These are phyloP conservation scores for Drosophila mimetica DNA, from an alignment of 2,888 invertebrate species.

Conservation along the genomic window DNA sequence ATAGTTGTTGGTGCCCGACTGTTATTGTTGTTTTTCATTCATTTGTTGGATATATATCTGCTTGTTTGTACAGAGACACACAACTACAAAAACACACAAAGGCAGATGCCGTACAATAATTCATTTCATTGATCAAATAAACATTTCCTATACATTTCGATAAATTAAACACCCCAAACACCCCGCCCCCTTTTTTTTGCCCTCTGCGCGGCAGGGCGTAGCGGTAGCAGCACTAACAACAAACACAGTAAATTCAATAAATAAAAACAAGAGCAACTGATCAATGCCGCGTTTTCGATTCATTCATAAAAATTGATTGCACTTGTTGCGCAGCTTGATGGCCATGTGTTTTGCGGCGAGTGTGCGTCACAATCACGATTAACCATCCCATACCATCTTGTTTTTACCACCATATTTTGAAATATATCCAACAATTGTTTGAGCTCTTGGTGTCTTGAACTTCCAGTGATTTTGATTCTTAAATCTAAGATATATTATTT, in stretches of 20 bases:
- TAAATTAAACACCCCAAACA: slow-evolving; percentile 72
- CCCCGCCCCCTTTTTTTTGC: not conserved
- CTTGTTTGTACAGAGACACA: slow-evolving; percentile 49
- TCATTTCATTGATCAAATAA: slow-evolving; percentile 79
- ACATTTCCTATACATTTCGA: slow-evolving; percentile 78
- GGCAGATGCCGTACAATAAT: slow-evolving; percentile 58
- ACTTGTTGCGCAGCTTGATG: slow-evolving; percentile 60
- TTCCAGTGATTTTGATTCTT: no score
- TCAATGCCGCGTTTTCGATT: slow-evolving; percentile 65
- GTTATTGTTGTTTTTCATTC: slow-evolving; percentile 67
- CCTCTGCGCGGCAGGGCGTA: slow-evolving; percentile 61
- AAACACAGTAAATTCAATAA: slow-evolving; percentile 2
- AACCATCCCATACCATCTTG: slow-evolving; percentile 37
- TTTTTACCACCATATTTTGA: not conserved
- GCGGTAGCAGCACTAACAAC: slow-evolving; percentile 18
- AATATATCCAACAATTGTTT: not conserved
- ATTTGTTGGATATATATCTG: slow-evolving; percentile 57
- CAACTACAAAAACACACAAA: slow-evolving; percentile 14
- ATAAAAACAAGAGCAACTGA: slow-evolving; percentile 42
- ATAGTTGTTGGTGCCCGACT: slow-evolving; percentile 1
- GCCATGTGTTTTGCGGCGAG: slow-evolving; percentile 42
- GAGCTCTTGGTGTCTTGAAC: no score
- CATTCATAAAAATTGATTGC: slow-evolving; percentile 80
- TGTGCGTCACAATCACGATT: slow-evolving; percentile 61
- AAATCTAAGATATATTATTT: no score